A percentile compares a stretch with the other conserved stretches of the same genome.
Evolutionary conservation across 2,113 vertebrate species (phyloP).

Genomic region (Hystrix brachyura): DNA sequence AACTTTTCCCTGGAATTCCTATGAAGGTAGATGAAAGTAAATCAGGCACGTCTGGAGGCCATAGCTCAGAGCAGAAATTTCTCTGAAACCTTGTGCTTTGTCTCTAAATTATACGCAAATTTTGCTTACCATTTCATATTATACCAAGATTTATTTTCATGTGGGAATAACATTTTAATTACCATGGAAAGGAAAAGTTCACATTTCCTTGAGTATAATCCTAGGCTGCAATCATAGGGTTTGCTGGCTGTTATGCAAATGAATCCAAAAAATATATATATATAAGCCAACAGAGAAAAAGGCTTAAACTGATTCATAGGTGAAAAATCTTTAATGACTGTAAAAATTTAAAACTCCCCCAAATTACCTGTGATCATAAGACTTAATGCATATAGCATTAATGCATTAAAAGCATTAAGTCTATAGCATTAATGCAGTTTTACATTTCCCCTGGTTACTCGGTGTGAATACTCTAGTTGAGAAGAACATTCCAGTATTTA

Average conservation of each 20-base stretch:
- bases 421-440: background rate
- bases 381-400: background rate
- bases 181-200: background rate
- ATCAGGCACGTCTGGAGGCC: background rate
- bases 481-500: background rate
- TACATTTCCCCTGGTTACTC: background rate
- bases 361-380: background rate
- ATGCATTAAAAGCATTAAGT: too few relatives aligned
- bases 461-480: background rate
- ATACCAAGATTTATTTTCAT: conserved; percentile 31
- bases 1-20: background rate
- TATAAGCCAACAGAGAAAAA: background rate
- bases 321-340: background rate
- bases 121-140: background rate
- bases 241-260: background rate
- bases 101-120: conserved; percentile 8
- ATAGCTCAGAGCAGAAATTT: background rate
- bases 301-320: background rate
- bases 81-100: background rate
- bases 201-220: background rate
- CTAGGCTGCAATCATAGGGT: background rate
- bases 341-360: background rate
- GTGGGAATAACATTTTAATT: conserved; percentile 33
- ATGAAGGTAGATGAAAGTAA: background rate
- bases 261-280: background rate